phyloP scores from a whole-genome alignment of 2,797 vertebrate species.

The Sebastes hubbsi region DNA sequence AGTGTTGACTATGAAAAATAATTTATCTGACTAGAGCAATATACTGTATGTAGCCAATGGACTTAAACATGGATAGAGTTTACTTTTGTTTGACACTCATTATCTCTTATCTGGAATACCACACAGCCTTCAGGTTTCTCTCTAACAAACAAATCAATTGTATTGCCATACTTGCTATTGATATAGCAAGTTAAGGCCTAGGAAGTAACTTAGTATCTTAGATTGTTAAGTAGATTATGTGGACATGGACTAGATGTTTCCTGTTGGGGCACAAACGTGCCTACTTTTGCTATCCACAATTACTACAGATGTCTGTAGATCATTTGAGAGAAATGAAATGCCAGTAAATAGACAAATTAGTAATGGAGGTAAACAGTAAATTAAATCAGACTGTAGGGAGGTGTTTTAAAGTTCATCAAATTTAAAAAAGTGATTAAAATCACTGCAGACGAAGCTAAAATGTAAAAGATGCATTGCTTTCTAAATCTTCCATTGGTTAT shows the following conservation, averaged over 20 bases:
- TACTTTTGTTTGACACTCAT: not conserved
- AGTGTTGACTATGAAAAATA: not conserved
- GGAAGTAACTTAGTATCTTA: not conserved
- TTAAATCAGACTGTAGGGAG: not conserved
- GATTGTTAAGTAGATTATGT: not conserved
- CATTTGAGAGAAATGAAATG: not conserved
- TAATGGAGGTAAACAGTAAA: not conserved
- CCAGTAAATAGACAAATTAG: not conserved
- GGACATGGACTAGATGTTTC: not conserved
- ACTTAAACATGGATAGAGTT: not conserved
- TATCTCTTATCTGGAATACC: not conserved
- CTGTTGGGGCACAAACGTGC: not conserved
- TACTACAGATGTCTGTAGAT: not conserved
- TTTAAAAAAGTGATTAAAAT: not conserved
- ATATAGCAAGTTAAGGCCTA: slow-evolving; percentile 4
- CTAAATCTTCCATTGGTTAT: not conserved
- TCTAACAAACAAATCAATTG: not conserved
- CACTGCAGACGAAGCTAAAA: too few relatives aligned
- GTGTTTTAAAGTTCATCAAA: not conserved
- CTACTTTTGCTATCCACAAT: not conserved
- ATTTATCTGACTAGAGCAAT: not conserved
- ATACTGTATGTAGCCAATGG: not conserved
- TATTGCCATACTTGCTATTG: not conserved
- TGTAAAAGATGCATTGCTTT: not conserved
- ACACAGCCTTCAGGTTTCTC: not conserved